phyloP scores from a whole-genome alignment of 2,888 invertebrate genomes.

The Phortica magna region DNA sequence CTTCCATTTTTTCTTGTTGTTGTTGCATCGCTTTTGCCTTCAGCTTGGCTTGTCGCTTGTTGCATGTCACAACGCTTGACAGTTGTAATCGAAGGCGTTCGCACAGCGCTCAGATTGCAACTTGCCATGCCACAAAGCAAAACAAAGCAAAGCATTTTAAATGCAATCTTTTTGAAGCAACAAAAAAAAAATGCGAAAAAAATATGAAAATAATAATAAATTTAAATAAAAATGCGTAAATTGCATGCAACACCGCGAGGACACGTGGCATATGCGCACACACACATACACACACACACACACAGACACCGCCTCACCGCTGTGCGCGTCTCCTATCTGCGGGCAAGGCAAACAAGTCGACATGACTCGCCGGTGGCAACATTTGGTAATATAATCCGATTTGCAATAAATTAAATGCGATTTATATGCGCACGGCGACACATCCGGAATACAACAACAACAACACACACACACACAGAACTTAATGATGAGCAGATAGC shows the following conservation, averaged over 20 bases:
- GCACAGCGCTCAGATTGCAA: background rate
- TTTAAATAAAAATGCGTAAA: constrained; percentile 9
- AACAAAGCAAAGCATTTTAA: too few species aligned
- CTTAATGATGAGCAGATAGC: background rate
- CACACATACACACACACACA: background rate
- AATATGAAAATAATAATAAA: background rate
- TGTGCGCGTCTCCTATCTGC: background rate
- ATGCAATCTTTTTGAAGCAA: background rate
- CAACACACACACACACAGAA: constrained; percentile 36
- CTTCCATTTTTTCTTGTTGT: constrained; percentile 15
- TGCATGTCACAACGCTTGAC: constrained; percentile 2
- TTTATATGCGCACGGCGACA: constrained; percentile 71
- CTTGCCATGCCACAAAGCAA: background rate
- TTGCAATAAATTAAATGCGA: constrained; percentile 76
- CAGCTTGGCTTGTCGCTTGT: constrained; percentile 33
- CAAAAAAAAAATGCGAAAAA: background rate
- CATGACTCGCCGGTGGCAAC: constrained; percentile 47
- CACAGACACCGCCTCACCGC: background rate
- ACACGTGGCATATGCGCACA: constrained; percentile 15
- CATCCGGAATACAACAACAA: constrained; percentile 68
- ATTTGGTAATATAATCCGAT: constrained; percentile 76
- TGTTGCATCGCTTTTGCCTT: constrained; percentile 47
- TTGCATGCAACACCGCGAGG: constrained; percentile 15
- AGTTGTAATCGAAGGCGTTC: background rate
- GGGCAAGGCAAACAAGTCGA: background rate